Percentiles rank a stretch among this genome's conserved stretches.
Conservation (phyloP, 2,888 invertebrate genomes). For the Pyralis farinalis region DNA sequence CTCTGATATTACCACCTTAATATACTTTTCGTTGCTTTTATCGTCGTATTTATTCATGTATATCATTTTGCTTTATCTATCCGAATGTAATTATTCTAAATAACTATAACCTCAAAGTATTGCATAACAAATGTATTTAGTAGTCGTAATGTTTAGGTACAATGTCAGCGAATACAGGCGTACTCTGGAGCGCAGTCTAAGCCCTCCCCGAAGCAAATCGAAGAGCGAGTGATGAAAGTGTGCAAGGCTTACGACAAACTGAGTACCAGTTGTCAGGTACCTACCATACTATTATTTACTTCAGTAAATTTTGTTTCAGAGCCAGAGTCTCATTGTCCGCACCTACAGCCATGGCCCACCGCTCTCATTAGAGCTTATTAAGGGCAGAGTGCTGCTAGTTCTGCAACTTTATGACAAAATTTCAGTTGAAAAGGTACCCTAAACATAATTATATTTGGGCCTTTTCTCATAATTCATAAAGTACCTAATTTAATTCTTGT, state of each 20-base stretch:
- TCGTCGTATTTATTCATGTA: no score
- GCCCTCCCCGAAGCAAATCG: conserved; percentile 83
- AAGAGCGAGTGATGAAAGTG: conserved; percentile 92
- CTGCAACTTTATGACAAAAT: conserved; percentile 99
- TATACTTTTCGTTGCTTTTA: no score
- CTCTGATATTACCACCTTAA: neutral
- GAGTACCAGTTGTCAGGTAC: conserved; percentile 89
- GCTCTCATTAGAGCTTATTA: conserved; percentile 90
- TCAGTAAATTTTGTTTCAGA: conserved; percentile 79
- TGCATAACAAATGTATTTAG: conserved; percentile 76
- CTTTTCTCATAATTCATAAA: no score
- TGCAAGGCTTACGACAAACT: conserved; percentile 95
- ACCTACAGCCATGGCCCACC: conserved; percentile 89
- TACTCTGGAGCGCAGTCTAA: conserved; percentile 65
- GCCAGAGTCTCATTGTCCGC: conserved; percentile 83
- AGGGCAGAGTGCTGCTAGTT: conserved; percentile 95
- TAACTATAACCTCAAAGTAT: conserved; percentile 69
- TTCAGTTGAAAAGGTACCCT: conserved; percentile 92
- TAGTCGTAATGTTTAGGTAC: conserved; percentile 68
- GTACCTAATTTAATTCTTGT: no score
- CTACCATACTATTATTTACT: conserved; percentile 44
- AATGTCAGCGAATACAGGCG: conserved; percentile 45
- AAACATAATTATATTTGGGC: conserved; percentile 8
- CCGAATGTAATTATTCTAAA: conserved; percentile 2
- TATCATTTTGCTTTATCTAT: no score